Percentiles rank a stretch among this genome's conserved stretches.
Evolutionary conservation across 2,113 vertebrate genomes (phyloP).

Genomic region (Ariopsis seemanni): DNA sequence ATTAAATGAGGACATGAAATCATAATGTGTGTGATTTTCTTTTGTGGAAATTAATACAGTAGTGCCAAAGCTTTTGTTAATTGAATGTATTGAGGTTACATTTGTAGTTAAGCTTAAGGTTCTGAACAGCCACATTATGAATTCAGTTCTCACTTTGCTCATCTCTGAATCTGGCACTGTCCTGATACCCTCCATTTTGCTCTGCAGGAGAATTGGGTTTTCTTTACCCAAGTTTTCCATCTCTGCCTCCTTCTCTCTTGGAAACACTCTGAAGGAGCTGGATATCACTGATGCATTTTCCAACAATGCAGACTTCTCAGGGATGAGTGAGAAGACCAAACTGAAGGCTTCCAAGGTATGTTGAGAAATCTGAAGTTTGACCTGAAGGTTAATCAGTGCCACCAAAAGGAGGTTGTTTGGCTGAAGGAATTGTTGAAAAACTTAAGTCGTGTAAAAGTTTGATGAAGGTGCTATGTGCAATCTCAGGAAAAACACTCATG

Average conservation of each 20-base stretch:
- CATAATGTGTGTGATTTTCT: too few species aligned
- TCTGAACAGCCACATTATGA: too few species aligned
- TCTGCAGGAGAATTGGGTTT: constrained; percentile 68
- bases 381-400: too few species aligned
- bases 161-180: too few species aligned
- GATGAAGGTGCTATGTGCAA: too few species aligned
- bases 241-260: constrained; percentile 69
- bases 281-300: constrained; percentile 76
- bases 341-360: constrained; percentile 80
- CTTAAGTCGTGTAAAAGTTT: neutral
- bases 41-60: too few species aligned
- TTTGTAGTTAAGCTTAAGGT: too few species aligned
- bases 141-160: constrained; percentile 27
- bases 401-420: too few species aligned
- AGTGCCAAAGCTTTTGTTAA: too few species aligned
- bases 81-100: too few species aligned
- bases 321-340: constrained; percentile 64
- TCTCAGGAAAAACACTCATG: too few species aligned
- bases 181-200: constrained; percentile 14
- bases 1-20: too few species aligned
- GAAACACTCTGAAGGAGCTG: constrained; percentile 65
- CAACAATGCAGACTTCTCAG: constrained; percentile 76
- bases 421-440: neutral
- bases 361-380: neutral
- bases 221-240: constrained; percentile 78